Percentiles rank a stretch among this genome's conserved stretches.
Conservation (phyloP, 2,888 invertebrate genomes). For the Glaucopsyche alexis region DNA sequence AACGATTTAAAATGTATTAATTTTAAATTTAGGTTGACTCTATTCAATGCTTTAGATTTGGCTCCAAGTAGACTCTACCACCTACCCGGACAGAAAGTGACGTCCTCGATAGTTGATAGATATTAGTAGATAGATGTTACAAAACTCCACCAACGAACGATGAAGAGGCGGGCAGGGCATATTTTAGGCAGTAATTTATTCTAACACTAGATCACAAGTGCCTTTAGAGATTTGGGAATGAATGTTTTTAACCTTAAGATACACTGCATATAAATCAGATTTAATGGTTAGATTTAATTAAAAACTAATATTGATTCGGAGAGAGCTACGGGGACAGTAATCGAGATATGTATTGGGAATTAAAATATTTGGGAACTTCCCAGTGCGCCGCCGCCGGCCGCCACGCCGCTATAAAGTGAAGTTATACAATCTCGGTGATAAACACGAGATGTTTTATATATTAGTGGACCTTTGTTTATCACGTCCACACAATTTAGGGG, state of each 20-base stretch:
- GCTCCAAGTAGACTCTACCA: too few species aligned
- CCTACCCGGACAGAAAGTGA: too few species aligned
- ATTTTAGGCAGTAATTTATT: neutral
- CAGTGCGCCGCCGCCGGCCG: neutral
- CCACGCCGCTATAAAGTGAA: neutral
- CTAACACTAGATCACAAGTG: neutral
- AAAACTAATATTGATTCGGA: neutral
- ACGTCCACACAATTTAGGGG: conserved; percentile 1
- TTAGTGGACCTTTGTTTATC: conserved; percentile 3
- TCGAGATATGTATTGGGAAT: neutral
- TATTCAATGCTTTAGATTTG: too few species aligned
- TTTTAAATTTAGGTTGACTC: too few species aligned
- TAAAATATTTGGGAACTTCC: neutral
- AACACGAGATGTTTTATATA: conserved; percentile 8
- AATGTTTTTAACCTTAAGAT: neutral
- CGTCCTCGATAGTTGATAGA: too few species aligned
- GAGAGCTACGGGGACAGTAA: neutral
- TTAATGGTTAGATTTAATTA: conserved; percentile 4
- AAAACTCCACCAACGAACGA: too few species aligned
- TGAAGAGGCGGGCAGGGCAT: too few species aligned
- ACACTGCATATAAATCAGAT: neutral
- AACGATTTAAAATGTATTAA: too few species aligned
- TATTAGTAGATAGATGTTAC: too few species aligned
- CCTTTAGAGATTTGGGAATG: neutral
- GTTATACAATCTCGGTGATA: conserved; percentile 16